A percentile compares a stretch with the other conserved stretches of the same genome.
phyloP scores from a whole-genome alignment of 64 coral and sea anemone genomes.

The Stichodactyla mertensii region DNA sequence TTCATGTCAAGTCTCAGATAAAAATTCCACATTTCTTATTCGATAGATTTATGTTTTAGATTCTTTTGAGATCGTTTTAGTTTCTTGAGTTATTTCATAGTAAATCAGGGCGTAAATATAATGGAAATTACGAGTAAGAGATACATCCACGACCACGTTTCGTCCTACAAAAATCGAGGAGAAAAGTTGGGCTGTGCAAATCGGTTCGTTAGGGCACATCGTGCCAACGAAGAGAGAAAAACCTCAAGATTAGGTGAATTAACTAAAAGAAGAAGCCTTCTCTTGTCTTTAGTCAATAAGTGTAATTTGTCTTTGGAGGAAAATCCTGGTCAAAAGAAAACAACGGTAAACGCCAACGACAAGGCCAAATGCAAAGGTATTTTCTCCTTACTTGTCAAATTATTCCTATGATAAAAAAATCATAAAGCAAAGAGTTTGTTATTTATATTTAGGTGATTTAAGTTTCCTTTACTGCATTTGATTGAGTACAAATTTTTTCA shows the following conservation, averaged over 20 bases:
- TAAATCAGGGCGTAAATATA: not conserved
- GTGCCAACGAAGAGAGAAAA: constrained; percentile 39
- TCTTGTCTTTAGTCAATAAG: constrained; percentile 21
- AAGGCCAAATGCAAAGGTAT: not conserved
- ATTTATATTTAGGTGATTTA: too few species aligned
- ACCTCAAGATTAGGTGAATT: constrained; percentile 38
- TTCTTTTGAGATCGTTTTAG: not conserved
- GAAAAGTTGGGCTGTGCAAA: constrained; percentile 17
- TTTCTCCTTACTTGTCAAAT: not conserved
- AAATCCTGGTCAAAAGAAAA: not conserved
- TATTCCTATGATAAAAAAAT: too few species aligned
- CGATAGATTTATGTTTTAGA: not conserved
- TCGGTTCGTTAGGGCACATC: constrained; percentile 45
- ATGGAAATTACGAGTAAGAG: constrained; percentile 24
- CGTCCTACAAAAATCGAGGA: constrained; percentile 51
- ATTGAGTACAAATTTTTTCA: too few species aligned
- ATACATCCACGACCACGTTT: constrained; percentile 37
- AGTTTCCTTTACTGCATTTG: too few species aligned
- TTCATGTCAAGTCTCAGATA: not conserved
- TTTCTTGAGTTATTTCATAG: not conserved
- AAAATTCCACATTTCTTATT: not conserved
- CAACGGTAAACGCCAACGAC: not conserved
- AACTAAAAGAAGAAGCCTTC: constrained; percentile 37
- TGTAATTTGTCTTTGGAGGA: not conserved
- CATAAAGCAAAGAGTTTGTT: too few species aligned